Evolutionary conservation across 2,888 invertebrate genomes (phyloP).

Genomic region (Julus scandinavius): DNA sequence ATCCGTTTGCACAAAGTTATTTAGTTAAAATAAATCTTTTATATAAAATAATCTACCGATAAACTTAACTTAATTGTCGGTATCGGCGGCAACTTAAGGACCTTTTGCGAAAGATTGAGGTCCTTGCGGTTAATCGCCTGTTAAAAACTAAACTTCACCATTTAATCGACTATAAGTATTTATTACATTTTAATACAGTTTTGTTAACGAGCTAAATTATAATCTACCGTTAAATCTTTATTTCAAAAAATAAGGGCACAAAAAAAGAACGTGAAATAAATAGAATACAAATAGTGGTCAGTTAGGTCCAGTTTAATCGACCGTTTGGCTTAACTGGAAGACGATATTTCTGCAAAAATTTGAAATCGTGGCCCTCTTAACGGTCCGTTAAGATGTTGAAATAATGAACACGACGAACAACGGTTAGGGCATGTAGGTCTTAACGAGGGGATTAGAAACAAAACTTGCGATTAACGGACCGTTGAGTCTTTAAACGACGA

Average conservation of each 20-base stretch:
- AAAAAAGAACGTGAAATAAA: not conserved
- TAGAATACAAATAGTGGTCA: constrained; percentile 19
- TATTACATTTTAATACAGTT: not conserved
- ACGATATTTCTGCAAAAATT: constrained; percentile 9
- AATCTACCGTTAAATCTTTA: not conserved
- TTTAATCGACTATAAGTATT: not conserved
- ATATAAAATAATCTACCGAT: not conserved
- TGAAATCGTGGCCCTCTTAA: not conserved
- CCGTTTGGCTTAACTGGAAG: constrained; percentile 25
- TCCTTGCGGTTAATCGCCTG: too few relatives aligned
- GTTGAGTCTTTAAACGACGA: not conserved
- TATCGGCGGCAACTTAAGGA: too few relatives aligned
- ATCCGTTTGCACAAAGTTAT: not conserved
- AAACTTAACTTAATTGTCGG: too few relatives aligned
- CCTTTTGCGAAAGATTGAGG: too few relatives aligned
- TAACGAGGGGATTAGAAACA: not conserved
- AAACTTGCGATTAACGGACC: not conserved
- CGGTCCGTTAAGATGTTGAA: not conserved
- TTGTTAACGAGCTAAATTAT: constrained; percentile 12
- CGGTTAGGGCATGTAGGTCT: not conserved
- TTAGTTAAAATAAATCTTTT: constrained; percentile 25
- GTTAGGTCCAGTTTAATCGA: constrained; percentile 11
- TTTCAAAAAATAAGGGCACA: constrained; percentile 20
- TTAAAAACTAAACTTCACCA: too few relatives aligned
- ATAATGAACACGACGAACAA: not conserved